Percentiles rank a stretch among this genome's conserved stretches.
Conservation (phyloP, 2,888 invertebrate species). For the Leucophora obtusa region DNA sequence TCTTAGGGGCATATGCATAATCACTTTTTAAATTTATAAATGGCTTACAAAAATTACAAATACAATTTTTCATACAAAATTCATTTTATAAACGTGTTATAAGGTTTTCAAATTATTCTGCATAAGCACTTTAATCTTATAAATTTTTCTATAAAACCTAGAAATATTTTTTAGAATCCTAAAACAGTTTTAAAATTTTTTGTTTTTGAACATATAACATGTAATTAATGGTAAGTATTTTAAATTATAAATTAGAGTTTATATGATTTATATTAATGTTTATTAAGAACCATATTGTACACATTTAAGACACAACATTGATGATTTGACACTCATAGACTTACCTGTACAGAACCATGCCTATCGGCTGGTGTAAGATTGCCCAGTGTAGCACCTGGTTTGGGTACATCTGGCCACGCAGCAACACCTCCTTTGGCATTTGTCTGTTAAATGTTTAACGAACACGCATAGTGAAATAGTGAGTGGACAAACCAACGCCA, state of each 20-base stretch:
- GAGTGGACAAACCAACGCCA: neutral
- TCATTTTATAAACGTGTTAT: too few species aligned
- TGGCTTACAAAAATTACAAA: too few species aligned
- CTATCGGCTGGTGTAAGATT: slow-evolving; percentile 96
- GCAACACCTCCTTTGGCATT: slow-evolving; percentile 86
- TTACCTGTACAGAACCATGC: slow-evolving; percentile 97
- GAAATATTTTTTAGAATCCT: neutral
- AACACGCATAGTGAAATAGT: neutral
- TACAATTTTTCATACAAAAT: too few species aligned
- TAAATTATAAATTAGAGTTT: neutral
- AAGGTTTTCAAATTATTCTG: too few species aligned
- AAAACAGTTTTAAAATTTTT: neutral
- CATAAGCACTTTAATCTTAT: too few species aligned
- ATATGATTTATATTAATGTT: too few species aligned
- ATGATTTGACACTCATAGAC: slow-evolving; percentile 71
- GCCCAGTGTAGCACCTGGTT: slow-evolving; percentile 87
- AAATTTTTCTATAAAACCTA: too few species aligned
- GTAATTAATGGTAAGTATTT: neutral
- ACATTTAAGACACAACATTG: slow-evolving; percentile 11
- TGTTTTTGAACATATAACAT: neutral
- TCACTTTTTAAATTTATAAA: too few species aligned
- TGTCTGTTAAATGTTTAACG: slow-evolving; percentile 71
- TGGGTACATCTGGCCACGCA: slow-evolving; percentile 92
- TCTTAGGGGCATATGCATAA: too few species aligned
- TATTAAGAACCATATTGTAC: neutral